Evolutionary conservation across 2,888 invertebrate genomes (phyloP).

Genomic region (Rutpela maculata): DNA sequence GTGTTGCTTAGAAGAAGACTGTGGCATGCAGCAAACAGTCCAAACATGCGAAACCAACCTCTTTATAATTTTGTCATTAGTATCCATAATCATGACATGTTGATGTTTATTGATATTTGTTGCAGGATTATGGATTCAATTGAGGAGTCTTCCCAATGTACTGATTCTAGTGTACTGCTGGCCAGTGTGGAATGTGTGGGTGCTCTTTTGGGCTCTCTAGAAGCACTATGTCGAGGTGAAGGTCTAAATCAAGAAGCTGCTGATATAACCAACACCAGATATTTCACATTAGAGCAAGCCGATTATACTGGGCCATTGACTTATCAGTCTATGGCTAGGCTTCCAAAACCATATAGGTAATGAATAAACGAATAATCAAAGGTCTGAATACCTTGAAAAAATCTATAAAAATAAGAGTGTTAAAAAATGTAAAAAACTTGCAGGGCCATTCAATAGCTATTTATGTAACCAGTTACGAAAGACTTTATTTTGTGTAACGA

Average conservation of each 20-base stretch:
- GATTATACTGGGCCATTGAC: constrained; percentile 91
- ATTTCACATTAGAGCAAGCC: constrained; percentile 82
- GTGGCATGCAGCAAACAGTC: too few species aligned
- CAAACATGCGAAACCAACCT: not conserved
- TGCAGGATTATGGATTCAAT: constrained; percentile 92
- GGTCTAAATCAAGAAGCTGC: constrained; percentile 80
- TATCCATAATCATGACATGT: not conserved
- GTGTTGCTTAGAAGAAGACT: too few species aligned
- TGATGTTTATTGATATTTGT: constrained; percentile 47
- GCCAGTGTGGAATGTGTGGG: constrained; percentile 90
- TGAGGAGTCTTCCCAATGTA: constrained; percentile 92
- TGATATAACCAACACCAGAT: constrained; percentile 80
- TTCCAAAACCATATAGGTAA: constrained; percentile 88
- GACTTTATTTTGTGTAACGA: too few species aligned
- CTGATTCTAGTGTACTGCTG: constrained; percentile 84
- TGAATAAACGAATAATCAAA: too few species aligned
- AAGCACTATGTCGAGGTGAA: constrained; percentile 86
- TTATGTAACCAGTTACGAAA: too few species aligned
- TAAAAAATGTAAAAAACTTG: too few species aligned
- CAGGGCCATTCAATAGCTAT: too few species aligned
- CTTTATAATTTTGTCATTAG: constrained; percentile 2
- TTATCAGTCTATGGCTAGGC: constrained; percentile 88
- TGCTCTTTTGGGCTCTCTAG: constrained; percentile 87
- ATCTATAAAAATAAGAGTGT: too few species aligned
- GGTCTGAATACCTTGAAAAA: too few species aligned